phyloP scores from a whole-genome alignment of 2,888 invertebrate species.

The Cristatella mucedo region DNA sequence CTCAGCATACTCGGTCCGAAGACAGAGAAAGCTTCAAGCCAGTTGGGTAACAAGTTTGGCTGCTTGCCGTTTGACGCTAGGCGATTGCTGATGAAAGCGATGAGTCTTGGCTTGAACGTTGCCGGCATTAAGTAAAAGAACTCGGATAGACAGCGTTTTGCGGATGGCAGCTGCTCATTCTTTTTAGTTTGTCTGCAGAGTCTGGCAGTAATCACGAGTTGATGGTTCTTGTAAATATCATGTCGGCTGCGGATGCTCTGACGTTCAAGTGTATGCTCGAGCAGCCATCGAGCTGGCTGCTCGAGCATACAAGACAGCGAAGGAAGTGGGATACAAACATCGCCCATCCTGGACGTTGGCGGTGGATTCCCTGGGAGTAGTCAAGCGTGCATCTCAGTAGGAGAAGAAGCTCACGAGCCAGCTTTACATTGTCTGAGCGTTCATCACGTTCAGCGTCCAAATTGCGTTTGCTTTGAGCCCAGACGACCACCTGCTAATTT shows the following conservation, averaged over 20 bases:
- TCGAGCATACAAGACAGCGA: slow-evolving; percentile 62
- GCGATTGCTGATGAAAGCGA: slow-evolving; percentile 50
- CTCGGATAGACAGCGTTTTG: too few relatives aligned
- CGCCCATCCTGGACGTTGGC: slow-evolving; percentile 68
- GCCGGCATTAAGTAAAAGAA: slow-evolving; percentile 44
- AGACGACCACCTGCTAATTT: neutral
- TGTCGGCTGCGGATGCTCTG: slow-evolving; percentile 78
- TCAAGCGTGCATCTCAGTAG: slow-evolving; percentile 49
- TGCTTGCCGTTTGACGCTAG: slow-evolving; percentile 44
- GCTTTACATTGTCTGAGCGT: too few relatives aligned
- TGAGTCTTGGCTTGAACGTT: slow-evolving; percentile 58
- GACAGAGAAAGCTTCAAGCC: slow-evolving; percentile 47
- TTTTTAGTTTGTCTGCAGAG: too few relatives aligned
- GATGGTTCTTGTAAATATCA: slow-evolving; percentile 56
- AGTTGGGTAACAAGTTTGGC: slow-evolving; percentile 80
- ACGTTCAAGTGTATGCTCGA: too few relatives aligned
- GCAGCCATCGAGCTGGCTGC: too few relatives aligned
- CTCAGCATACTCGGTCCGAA: slow-evolving; percentile 35
- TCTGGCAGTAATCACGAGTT: slow-evolving; percentile 10
- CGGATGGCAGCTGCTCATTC: too few relatives aligned
- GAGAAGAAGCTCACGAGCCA: too few relatives aligned
- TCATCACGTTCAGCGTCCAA: too few relatives aligned
- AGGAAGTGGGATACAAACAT: slow-evolving; percentile 59
- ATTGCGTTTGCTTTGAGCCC: too few relatives aligned
- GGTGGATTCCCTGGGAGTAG: slow-evolving; percentile 65